These are phyloP conservation scores for Polydrusus cervinus DNA, from an alignment of 2,888 invertebrate genomes.

Conservation along the genomic window DNA sequence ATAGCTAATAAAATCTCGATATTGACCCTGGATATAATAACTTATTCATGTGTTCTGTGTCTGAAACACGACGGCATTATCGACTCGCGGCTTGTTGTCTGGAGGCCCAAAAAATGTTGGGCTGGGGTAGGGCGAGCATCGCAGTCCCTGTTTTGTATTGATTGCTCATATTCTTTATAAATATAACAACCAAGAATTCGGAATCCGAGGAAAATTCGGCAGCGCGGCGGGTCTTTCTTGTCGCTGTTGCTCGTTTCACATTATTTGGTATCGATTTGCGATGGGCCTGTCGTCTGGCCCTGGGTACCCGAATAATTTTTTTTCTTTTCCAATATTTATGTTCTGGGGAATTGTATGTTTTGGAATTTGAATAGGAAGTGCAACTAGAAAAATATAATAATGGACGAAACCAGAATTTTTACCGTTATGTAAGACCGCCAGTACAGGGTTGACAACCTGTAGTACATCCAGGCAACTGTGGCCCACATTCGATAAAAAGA, in stretches of 20 bases:
- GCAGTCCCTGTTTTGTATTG: conserved; percentile 47
- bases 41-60: conserved; percentile 38
- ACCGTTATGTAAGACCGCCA: too few species aligned
- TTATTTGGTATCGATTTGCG: conserved; percentile 53
- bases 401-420: too few species aligned
- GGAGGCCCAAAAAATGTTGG: conserved; percentile 43
- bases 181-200: conserved; percentile 52
- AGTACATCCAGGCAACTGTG: too few species aligned
- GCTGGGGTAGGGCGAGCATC: conserved; percentile 45
- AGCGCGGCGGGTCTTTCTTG: conserved; percentile 33
- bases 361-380: too few species aligned
- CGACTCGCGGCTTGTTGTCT: conserved; percentile 39
- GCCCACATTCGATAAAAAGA: too few species aligned
- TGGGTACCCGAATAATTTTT: conserved; percentile 29
- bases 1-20: conserved; percentile 33
- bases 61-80: conserved; percentile 36
- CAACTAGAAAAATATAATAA: too few species aligned
- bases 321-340: background rate
- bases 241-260: conserved; percentile 24
- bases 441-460: too few species aligned
- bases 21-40: conserved; percentile 33
- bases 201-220: conserved; percentile 47
- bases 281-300: conserved; percentile 43
- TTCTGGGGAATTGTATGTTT: too few species aligned
- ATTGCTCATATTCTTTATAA: conserved; percentile 55